Evolutionary conservation across 2,888 invertebrate species (phyloP).

Genomic region (Athrips mouffetella): DNA sequence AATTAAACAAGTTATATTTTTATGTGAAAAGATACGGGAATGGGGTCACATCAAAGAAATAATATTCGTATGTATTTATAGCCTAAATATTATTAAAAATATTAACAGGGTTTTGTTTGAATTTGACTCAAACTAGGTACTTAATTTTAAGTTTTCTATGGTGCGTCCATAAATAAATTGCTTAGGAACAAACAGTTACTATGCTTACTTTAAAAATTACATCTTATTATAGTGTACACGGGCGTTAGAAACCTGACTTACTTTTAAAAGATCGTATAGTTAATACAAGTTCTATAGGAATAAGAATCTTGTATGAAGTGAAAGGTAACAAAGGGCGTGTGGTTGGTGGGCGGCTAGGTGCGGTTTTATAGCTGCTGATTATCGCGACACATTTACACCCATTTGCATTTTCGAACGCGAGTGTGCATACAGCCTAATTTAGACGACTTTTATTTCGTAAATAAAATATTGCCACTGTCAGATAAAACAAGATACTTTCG

Average conservation of each 20-base stretch:
- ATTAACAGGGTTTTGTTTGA: no score
- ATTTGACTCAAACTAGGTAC: no score
- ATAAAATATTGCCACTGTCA: background rate
- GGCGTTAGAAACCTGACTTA: background rate
- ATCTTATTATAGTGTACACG: background rate
- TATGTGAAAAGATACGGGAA: no score
- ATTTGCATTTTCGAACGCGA: slow-evolving; percentile 59
- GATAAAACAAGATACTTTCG: background rate
- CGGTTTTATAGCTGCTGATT: slow-evolving; percentile 41
- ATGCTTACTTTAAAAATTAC: background rate
- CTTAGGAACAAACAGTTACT: background rate
- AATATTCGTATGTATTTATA: no score
- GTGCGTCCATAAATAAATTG: background rate
- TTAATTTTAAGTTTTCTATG: no score
- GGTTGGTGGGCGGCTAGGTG: background rate
- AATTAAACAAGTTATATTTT: no score
- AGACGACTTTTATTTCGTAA: background rate
- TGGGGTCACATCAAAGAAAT: no score
- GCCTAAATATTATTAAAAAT: no score
- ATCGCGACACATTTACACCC: slow-evolving; percentile 56
- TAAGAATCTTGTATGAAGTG: background rate
- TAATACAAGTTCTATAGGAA: no score
- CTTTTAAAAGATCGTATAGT: background rate
- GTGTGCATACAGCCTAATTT: slow-evolving; percentile 27
- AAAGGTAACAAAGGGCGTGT: slow-evolving; percentile 5